A percentile compares a stretch with the other conserved stretches of the same genome.
phyloP scores from a whole-genome alignment of 1,140 invertebrate species.

The Carposina sasakii region DNA sequence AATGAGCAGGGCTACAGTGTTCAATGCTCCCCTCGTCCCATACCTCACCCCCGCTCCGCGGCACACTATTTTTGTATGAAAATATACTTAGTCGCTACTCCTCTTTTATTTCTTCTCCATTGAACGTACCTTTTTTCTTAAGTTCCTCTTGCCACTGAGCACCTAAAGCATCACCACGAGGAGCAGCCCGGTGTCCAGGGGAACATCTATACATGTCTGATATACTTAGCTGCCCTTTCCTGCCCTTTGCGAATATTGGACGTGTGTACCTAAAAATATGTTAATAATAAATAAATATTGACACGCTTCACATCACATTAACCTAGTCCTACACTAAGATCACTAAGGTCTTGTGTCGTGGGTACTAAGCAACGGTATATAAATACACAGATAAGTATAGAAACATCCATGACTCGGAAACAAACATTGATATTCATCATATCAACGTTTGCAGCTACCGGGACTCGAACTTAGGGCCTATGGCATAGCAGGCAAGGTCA shows the following conservation, averaged over 20 bases:
- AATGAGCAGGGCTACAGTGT: background rate
- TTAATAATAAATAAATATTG: background rate
- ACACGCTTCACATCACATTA: too few relatives aligned
- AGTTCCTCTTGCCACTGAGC: conserved; percentile 42
- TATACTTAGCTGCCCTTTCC: conserved; percentile 57
- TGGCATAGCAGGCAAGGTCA: too few relatives aligned
- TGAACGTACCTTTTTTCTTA: conserved; percentile 29
- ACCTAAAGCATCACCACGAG: conserved; percentile 37
- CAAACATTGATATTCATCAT: too few relatives aligned
- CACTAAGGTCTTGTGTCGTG: too few relatives aligned
- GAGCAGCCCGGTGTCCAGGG: conserved; percentile 39
- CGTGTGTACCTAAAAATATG: conserved; percentile 44
- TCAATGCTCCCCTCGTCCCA: background rate
- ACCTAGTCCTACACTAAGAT: too few relatives aligned
- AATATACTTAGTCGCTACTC: background rate
- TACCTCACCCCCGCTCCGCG: background rate
- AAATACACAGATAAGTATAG: background rate
- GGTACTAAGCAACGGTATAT: too few relatives aligned
- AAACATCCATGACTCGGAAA: background rate
- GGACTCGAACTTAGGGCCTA: too few relatives aligned
- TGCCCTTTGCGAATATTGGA: conserved; percentile 41
- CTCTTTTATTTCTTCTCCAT: background rate
- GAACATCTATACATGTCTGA: conserved; percentile 58
- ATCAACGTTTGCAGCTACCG: too few relatives aligned
- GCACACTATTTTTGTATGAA: background rate